These are phyloP conservation scores for Labeo calbasu DNA, from an alignment of 2,797 vertebrate genomes.

Conservation along the genomic window DNA sequence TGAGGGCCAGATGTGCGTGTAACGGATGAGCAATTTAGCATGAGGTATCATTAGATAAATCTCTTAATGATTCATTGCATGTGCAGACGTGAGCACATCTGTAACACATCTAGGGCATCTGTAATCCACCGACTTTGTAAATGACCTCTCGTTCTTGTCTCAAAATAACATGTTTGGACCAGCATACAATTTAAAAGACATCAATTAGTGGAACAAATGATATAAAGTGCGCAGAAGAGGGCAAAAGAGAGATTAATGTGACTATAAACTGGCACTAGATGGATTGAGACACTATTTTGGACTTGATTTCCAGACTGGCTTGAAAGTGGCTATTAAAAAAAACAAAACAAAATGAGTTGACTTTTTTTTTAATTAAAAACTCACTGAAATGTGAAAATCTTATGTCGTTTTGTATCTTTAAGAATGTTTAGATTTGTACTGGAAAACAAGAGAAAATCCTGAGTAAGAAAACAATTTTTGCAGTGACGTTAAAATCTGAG, in stretches of 20 bases:
- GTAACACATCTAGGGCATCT: constrained; percentile 10
- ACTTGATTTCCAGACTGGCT: neutral
- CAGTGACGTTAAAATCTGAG: neutral
- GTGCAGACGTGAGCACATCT: constrained; percentile 9
- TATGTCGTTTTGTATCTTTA: neutral
- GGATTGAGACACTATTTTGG: neutral
- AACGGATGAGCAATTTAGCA: neutral
- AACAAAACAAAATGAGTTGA: neutral
- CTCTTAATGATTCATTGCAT: constrained; percentile 27
- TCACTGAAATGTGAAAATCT: too few relatives aligned
- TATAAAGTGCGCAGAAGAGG: neutral
- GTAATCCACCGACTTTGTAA: neutral
- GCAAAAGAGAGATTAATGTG: neutral
- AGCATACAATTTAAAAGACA: constrained; percentile 13
- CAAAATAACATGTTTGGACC: constrained; percentile 2
- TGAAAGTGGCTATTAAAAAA: neutral
- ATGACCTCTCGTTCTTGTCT: neutral
- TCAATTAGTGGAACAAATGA: constrained; percentile 14
- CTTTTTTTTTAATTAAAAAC: neutral
- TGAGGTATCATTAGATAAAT: constrained; percentile 37
- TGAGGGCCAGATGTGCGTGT: neutral
- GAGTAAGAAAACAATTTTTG: neutral
- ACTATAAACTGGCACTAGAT: constrained; percentile 8
- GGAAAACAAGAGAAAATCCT: neutral
- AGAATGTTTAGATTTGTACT: neutral